Conservation (phyloP, 2,797 vertebrate species). For the Tragelaphus oryx region DNA sequence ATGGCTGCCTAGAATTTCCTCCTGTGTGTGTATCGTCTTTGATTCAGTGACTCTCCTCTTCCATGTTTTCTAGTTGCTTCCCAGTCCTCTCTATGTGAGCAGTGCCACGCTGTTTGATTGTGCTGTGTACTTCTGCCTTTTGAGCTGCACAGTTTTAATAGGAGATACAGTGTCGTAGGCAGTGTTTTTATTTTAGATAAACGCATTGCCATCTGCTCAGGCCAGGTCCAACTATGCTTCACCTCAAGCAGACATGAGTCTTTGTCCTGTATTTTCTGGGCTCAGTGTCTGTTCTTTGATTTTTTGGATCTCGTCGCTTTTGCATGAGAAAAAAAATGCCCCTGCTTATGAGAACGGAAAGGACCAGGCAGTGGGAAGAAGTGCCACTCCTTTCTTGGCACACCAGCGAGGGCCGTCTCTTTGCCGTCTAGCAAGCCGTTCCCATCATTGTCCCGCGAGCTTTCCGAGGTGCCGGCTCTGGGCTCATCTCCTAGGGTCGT, state of each 20-base stretch:
- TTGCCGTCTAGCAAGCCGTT: fast-evolving
- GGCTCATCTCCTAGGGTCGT: not conserved
- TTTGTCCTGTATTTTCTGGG: not conserved
- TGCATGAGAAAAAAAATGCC: not conserved
- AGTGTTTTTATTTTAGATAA: not conserved
- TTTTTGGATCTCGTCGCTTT: not conserved
- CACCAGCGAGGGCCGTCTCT: fast-evolving
- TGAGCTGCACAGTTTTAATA: not conserved
- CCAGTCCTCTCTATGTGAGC: no score
- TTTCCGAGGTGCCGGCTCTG: not conserved
- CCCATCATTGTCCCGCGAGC: not conserved
- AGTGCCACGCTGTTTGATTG: not conserved
- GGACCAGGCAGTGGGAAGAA: no score
- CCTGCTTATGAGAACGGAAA: not conserved
- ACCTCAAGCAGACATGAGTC: no score
- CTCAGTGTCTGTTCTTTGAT: not conserved
- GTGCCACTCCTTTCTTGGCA: not conserved
- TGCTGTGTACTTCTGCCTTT: not conserved
- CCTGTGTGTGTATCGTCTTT: fast-evolving
- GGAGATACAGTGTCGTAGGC: fast-evolving
- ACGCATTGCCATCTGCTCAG: fast-evolving
- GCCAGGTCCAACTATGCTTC: fast-evolving
- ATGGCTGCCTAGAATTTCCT: not conserved
- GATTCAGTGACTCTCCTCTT: fast-evolving
- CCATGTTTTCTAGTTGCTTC: not conserved